phyloP scores from a whole-genome alignment of 2,113 vertebrate species.

The Candoia aspera region DNA sequence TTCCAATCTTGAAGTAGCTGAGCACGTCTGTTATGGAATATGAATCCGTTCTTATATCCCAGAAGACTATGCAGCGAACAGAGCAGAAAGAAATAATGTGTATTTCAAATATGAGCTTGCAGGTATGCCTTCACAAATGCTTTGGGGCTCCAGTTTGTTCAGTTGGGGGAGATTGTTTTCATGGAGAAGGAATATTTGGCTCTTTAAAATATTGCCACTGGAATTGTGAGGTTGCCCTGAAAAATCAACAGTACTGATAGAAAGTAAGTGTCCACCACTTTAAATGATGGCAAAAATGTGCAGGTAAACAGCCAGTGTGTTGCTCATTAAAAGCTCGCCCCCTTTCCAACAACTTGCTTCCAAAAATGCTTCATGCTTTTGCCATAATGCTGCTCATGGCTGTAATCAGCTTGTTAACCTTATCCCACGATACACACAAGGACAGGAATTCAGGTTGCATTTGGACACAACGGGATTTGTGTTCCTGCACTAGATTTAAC shows the following conservation, averaged over 20 bases:
- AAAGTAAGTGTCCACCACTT: background rate
- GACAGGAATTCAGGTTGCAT: background rate
- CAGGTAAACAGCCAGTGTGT: background rate
- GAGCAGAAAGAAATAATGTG: background rate
- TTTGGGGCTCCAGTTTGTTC: background rate
- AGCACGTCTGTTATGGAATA: slow-evolving; percentile 67
- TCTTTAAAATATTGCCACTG: background rate
- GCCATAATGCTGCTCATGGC: background rate
- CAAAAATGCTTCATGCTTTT: background rate
- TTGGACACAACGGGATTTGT: background rate
- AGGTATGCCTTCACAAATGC: background rate
- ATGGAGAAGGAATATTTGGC: background rate
- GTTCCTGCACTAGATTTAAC: background rate
- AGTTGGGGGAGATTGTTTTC: background rate
- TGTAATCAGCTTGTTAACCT: background rate
- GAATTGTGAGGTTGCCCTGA: background rate
- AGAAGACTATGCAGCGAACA: slow-evolving; percentile 15
- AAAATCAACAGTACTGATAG: background rate
- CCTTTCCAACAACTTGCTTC: background rate
- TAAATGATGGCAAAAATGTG: background rate
- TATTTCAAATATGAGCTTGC: slow-evolving; percentile 45
- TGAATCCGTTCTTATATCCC: slow-evolving; percentile 69
- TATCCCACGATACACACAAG: background rate
- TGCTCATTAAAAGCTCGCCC: background rate
- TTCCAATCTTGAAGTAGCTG: slow-evolving; percentile 64